Percentiles rank a stretch among this genome's conserved stretches.
phyloP scores from a whole-genome alignment of 2,888 invertebrate species.

The Pristionchus arcanus region DNA sequence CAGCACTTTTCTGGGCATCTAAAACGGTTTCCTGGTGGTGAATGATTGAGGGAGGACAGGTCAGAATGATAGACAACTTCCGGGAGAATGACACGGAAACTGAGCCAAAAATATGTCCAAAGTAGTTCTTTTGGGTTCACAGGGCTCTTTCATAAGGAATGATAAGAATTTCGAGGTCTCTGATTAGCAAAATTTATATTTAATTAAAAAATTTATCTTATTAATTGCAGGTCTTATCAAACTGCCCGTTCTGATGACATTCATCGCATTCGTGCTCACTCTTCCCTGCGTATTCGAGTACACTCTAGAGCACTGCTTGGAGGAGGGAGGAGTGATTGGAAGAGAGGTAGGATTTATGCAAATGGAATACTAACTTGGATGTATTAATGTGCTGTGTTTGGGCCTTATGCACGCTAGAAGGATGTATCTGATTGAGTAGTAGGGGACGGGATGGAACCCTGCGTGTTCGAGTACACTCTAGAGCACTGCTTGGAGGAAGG shows the following conservation, averaged over 20 bases:
- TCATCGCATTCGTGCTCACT: slow-evolving; percentile 66
- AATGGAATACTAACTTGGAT: too few species aligned
- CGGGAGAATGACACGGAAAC: too few species aligned
- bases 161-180: too few species aligned
- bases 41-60: neutral
- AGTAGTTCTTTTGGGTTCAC: too few species aligned
- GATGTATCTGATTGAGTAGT: too few species aligned
- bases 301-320: slow-evolving; percentile 60
- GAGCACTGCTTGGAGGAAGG: slow-evolving; percentile 59
- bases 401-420: too few species aligned
- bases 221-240: slow-evolving; percentile 63
- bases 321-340: slow-evolving; percentile 57
- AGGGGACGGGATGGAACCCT: too few species aligned
- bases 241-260: slow-evolving; percentile 67
- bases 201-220: neutral
- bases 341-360: too few species aligned
- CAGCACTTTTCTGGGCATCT: neutral
- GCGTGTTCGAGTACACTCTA: slow-evolving; percentile 67
- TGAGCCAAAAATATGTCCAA: too few species aligned
- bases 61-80: too few species aligned
- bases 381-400: too few species aligned
- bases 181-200: neutral
- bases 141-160: too few species aligned
- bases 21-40: neutral
- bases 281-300: slow-evolving; percentile 71